Conservation (phyloP, 2,797 vertebrate species). For the Mus caroli region DNA sequence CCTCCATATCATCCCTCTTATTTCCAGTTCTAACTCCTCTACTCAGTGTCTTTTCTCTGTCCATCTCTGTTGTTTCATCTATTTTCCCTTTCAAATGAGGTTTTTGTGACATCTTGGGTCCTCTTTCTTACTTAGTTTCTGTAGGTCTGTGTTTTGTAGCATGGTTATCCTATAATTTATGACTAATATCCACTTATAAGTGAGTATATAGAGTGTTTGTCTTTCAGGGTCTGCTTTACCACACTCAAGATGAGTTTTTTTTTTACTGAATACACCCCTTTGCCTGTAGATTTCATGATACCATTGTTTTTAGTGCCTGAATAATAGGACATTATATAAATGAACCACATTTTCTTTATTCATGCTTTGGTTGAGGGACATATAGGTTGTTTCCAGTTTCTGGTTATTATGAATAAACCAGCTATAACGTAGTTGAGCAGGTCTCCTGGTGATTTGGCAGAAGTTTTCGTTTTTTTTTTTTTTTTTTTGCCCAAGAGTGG, state of each 20-base stretch:
- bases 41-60: neutral
- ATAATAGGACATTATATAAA: neutral
- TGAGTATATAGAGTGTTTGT: neutral
- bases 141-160: neutral
- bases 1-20: neutral
- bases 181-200: neutral
- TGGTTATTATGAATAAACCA: neutral
- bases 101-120: neutral
- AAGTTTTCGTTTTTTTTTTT: no score
- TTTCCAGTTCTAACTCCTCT: neutral
- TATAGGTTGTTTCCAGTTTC: neutral
- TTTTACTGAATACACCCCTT: neutral
- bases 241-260: neutral
- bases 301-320: neutral
- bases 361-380: neutral
- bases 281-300: neutral
- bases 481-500: no score
- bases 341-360: no score
- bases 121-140: neutral
- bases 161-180: neutral
- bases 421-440: no score
- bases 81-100: neutral
- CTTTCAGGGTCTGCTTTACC: neutral
- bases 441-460: no score
- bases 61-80: neutral